These are phyloP conservation scores for Ormyrus nitidulus DNA, from an alignment of 2,888 invertebrate species.

Conservation along the genomic window DNA sequence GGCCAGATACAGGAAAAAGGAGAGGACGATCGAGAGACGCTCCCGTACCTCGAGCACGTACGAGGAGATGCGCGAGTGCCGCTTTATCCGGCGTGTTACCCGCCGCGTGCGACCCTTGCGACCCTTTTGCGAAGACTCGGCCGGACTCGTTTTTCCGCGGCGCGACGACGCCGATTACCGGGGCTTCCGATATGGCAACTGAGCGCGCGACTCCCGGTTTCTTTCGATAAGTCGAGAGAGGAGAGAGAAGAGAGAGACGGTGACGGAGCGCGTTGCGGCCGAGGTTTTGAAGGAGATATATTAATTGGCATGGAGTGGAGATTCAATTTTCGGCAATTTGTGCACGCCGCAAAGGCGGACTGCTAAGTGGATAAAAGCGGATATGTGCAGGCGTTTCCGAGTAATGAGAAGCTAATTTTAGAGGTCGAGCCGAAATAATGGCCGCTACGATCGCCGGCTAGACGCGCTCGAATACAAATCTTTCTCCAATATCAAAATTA, in stretches of 20 bases:
- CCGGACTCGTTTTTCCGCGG: conserved; percentile 23
- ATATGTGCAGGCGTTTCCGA: conserved; percentile 3
- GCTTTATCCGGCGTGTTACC: conserved; percentile 15
- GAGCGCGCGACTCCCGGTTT: not conserved
- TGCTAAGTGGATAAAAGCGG: conserved; percentile 31
- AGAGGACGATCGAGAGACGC: not conserved
- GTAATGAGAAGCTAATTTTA: conserved; percentile 40
- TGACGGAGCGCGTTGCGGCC: too few relatives aligned
- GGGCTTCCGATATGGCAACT: conserved; percentile 16
- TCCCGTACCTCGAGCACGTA: conserved; percentile 39
- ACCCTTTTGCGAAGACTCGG: not conserved
- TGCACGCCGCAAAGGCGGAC: not conserved
- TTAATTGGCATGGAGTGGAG: conserved; percentile 41
- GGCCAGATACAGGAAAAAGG: not conserved
- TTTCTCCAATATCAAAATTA: not conserved
- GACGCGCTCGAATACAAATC: not conserved
- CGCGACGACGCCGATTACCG: conserved; percentile 5
- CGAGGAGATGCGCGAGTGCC: not conserved
- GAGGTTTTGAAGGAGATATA: too few relatives aligned
- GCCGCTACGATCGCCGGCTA: not conserved
- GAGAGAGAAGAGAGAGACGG: too few relatives aligned
- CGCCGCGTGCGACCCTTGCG: not conserved
- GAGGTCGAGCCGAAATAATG: not conserved
- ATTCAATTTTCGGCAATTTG: conserved; percentile 43
- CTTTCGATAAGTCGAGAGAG: not conserved